Percentiles rank a stretch among this genome's conserved stretches.
Evolutionary conservation across 2,888 invertebrate species (phyloP).

Genomic region (Metopia argyrocephala): DNA sequence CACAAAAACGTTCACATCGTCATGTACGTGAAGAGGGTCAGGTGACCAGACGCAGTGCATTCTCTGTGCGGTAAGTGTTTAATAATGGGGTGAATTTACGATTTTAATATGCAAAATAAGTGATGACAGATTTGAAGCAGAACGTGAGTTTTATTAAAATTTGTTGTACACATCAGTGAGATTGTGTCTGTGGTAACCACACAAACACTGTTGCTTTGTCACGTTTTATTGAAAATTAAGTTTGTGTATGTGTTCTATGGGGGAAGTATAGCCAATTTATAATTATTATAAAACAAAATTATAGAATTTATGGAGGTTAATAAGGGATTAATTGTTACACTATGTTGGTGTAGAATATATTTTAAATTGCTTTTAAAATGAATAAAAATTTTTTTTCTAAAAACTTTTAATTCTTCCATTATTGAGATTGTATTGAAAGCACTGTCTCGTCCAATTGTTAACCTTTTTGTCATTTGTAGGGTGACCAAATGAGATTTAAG

Average conservation of each 20-base stretch:
- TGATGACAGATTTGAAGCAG: background rate
- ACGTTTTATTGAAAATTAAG: background rate
- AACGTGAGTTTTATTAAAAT: background rate
- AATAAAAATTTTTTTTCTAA: no score
- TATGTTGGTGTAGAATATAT: no score
- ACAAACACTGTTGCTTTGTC: background rate
- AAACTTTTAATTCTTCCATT: no score
- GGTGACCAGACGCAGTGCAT: constrained; percentile 88
- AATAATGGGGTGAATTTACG: background rate
- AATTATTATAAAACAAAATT: no score
- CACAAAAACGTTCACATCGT: constrained; percentile 87
- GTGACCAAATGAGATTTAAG: no score
- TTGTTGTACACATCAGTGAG: background rate
- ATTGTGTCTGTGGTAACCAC: background rate
- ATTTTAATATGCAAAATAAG: background rate
- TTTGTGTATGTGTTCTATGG: background rate
- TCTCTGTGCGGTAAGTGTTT: constrained; percentile 84
- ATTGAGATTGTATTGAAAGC: no score
- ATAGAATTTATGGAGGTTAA: no score
- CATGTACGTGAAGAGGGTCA: constrained; percentile 83
- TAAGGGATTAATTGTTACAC: no score
- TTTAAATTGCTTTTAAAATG: no score
- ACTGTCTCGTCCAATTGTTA: no score
- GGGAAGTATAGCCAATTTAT: background rate
- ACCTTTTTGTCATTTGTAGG: no score